Evolutionary conservation across 2,888 invertebrate species (phyloP), one percentile per base, ranked within the genome.

Genomic region (Plebejus melissa): DNA sequence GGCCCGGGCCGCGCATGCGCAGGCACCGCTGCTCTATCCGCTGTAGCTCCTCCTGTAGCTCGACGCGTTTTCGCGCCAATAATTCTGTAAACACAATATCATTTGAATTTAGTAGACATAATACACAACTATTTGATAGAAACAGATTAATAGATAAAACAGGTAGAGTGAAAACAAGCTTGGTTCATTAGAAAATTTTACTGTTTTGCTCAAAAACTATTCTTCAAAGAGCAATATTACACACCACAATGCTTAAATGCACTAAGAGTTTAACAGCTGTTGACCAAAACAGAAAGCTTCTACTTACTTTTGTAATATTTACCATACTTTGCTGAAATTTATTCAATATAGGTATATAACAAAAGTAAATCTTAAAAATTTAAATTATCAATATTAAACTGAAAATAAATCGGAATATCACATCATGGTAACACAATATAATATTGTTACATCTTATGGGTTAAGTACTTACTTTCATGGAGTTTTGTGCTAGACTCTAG

Each of bases 1-100:
- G 90, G 75, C 81, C 86, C 0, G 88, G 88, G 0, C 82, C 85
- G 60, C 88, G 82, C 1, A 84, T 82, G 7, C 93, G 85, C 1
- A 90, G 85, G 75, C 91, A 90, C 36, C 89, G 93, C 80, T 94
- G 90, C 78, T 96, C 96, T 86, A 96, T 95, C 78, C 94, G 93
- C 78, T 93, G 91, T 28, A 96, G 85, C 83, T 96, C 96, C 6
- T 95, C 94, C 82, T 95, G 94, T 0, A 96, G 91, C 81, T 95
- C 94, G 77, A 94, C 90, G 4, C 95, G 94, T 82, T 95, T 96
- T 81, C 94, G 94, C 74, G 94, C 94, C 84, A 96, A 95, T 83
- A 94, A 94, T 85, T 95, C 96, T 96, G 86, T 7, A 58, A 77
- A 78, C 65, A 76, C 9, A 76, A 71, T 75, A 38, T 65, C 54